Percentiles rank a stretch among this genome's conserved stretches.
Conservation (phyloP, 2,888 invertebrate species). For the Rhingia rostrata region DNA sequence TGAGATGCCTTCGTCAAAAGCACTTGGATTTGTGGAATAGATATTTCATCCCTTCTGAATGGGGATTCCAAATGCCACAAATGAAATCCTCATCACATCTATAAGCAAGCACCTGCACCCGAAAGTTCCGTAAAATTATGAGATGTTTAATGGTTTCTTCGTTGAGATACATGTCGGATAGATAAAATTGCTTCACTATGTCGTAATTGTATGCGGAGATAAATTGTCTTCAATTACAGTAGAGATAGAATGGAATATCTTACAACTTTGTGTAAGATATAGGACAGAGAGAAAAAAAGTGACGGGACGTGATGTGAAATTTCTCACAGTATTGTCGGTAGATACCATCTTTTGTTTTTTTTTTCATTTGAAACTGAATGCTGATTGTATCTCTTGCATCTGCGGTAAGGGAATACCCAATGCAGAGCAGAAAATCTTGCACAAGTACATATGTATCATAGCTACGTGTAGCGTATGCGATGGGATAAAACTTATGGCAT, state of each 20-base stretch:
- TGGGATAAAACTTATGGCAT: constrained; percentile 59
- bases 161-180: constrained; percentile 38
- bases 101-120: constrained; percentile 26
- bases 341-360: constrained; percentile 4
- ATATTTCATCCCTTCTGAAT: constrained; percentile 14
- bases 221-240: constrained; percentile 67
- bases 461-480: constrained; percentile 30
- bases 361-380: constrained; percentile 22
- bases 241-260: constrained; percentile 38
- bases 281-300: constrained; percentile 28
- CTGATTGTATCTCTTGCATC: constrained; percentile 59
- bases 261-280: constrained; percentile 6
- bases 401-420: constrained; percentile 47
- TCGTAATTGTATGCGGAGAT: constrained; percentile 54
- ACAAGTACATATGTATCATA: background rate
- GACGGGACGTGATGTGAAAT: constrained; percentile 66
- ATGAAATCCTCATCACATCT: constrained; percentile 25
- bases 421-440: constrained; percentile 39
- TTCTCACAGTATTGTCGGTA: constrained; percentile 21
- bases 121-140: constrained; percentile 47
- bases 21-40: constrained; percentile 14
- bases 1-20: constrained; percentile 39
- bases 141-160: constrained; percentile 49
- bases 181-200: constrained; percentile 45
- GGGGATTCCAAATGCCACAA: constrained; percentile 45